These are phyloP conservation scores for Tetanocera ferruginea DNA, from an alignment of 2,888 invertebrate species.

Conservation along the genomic window DNA sequence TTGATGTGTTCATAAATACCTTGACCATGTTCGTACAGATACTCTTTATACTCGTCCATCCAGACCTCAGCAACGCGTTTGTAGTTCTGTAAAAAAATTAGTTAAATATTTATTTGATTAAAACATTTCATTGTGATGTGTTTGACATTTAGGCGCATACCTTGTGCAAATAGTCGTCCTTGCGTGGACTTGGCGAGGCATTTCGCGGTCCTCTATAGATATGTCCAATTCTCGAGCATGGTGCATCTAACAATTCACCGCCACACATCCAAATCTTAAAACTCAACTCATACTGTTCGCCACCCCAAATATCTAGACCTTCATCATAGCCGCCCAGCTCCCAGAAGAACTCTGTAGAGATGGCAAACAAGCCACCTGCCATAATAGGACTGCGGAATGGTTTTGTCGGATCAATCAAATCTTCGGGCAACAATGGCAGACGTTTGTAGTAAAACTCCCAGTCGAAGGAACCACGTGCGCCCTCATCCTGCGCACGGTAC, in stretches of 20 bases:
- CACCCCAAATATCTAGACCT: slow-evolving; percentile 97
- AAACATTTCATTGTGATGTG: too few species aligned
- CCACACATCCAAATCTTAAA: slow-evolving; percentile 99
- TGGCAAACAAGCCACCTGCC: slow-evolving; percentile 98
- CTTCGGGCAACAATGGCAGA: slow-evolving; percentile 76
- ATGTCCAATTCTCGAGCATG: slow-evolving; percentile 94
- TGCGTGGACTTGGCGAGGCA: slow-evolving; percentile 92
- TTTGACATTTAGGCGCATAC: slow-evolving; percentile 48
- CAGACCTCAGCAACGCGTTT: slow-evolving; percentile 95
- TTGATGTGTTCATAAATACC: slow-evolving; percentile 79
- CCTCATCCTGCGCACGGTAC: slow-evolving; percentile 94
- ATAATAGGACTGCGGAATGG: slow-evolving; percentile 88
- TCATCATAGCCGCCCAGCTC: slow-evolving; percentile 95
- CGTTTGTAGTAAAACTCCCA: slow-evolving; percentile 98
- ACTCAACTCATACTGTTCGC: slow-evolving; percentile 97
- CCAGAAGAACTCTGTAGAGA: slow-evolving; percentile 93
- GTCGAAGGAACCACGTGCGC: slow-evolving; percentile 94
- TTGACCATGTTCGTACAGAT: slow-evolving; percentile 85
- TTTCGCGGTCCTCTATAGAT: slow-evolving; percentile 83
- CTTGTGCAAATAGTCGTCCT: slow-evolving; percentile 85
- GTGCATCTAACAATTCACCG: slow-evolving; percentile 91
- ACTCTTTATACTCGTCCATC: slow-evolving; percentile 98
- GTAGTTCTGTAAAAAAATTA: slow-evolving; percentile 78
- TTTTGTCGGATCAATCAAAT: slow-evolving; percentile 62
- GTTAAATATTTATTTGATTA: not conserved